Conservation (phyloP, 2,113 vertebrate genomes). For the Cheirogaleus medius region DNA sequence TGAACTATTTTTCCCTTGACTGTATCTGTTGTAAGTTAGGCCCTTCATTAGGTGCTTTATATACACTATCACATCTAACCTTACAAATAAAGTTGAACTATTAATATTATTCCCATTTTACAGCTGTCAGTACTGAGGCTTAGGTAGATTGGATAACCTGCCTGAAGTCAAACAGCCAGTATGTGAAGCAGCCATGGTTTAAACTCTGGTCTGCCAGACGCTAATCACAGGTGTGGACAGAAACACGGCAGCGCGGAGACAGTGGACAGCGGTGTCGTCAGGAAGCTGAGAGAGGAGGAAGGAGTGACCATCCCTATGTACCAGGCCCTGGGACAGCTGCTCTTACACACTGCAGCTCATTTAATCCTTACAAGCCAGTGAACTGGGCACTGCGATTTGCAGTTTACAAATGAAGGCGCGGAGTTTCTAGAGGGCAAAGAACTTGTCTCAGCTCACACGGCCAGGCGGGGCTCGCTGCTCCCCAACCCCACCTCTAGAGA, state of each 20-base stretch:
- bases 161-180: background rate
- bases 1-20: background rate
- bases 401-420: background rate
- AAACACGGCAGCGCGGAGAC: background rate
- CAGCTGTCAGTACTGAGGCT: background rate
- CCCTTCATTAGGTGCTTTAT: background rate
- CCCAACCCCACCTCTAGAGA: background rate
- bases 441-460: background rate
- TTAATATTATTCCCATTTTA: background rate
- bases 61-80: background rate
- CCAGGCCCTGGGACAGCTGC: background rate
- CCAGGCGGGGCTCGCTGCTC: background rate
- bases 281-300: background rate
- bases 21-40: background rate
- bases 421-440: background rate
- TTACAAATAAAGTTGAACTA: constrained; percentile 13
- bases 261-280: background rate
- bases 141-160: background rate
- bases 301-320: background rate
- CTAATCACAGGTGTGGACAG: background rate
- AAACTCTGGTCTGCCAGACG: background rate
- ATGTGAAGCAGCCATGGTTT: background rate
- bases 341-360: background rate
- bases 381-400: background rate
- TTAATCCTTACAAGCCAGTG: background rate